phyloP scores from a whole-genome alignment of 2,888 invertebrate genomes.

The Pseudeuparius sepicola region DNA sequence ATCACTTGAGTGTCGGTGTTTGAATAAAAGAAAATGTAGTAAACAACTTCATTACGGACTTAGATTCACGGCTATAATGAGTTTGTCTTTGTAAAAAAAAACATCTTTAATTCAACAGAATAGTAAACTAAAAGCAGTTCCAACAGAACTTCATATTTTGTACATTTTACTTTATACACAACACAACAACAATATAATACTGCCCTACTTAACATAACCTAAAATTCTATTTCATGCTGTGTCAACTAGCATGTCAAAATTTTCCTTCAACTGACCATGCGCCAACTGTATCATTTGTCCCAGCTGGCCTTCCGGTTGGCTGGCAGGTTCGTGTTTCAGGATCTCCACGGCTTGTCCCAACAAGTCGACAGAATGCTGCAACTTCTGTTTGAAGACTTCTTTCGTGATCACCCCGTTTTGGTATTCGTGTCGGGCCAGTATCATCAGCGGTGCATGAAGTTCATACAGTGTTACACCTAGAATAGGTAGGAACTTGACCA shows the following conservation, averaged over 20 bases:
- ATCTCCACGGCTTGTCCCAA: constrained; percentile 57
- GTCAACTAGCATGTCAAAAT: constrained; percentile 32
- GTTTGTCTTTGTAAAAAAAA: no score
- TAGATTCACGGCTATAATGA: no score
- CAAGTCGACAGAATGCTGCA: constrained; percentile 53
- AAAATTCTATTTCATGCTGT: constrained; percentile 21
- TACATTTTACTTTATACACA: no score
- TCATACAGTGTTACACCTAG: constrained; percentile 72
- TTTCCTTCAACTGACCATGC: constrained; percentile 32
- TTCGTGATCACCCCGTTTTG: constrained; percentile 48
- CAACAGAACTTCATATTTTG: no score
- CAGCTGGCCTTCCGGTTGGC: constrained; percentile 55
- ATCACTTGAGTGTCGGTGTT: no score
- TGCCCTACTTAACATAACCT: constrained; percentile 5
- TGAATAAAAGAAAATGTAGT: no score
- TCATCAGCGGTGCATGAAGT: constrained; percentile 65
- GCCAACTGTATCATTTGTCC: constrained; percentile 49
- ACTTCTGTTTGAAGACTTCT: constrained; percentile 49
- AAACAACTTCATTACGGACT: no score
- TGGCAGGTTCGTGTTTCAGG: constrained; percentile 52
- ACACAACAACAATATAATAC: no score
- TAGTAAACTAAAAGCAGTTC: no score
- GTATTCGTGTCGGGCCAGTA: constrained; percentile 56
- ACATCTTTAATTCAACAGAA: no score
- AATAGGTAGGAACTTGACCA: no score